These are phyloP conservation scores for Cyphomyrmex costatus DNA, from an alignment of 1,140 invertebrate species.

Conservation along the genomic window DNA sequence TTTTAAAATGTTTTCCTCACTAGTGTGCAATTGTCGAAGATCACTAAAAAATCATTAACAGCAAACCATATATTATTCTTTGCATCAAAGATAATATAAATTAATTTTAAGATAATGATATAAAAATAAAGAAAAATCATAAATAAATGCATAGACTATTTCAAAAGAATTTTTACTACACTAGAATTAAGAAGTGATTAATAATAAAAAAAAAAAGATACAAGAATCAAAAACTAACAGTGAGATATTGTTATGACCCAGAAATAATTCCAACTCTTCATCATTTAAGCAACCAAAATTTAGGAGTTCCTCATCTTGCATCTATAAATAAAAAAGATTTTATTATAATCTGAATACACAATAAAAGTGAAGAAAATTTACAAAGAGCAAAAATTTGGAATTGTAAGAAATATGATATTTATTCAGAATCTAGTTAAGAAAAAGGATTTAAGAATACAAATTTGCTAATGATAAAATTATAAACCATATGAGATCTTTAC, in stretches of 20 bases:
- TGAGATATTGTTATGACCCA: background rate
- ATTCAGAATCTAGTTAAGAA: background rate
- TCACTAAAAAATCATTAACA: background rate
- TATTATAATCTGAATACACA: background rate
- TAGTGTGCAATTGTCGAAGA: background rate
- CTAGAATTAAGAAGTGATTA: background rate
- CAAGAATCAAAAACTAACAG: background rate
- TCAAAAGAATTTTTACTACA: background rate
- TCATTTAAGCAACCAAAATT: background rate
- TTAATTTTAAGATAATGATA: background rate
- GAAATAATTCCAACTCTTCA: background rate
- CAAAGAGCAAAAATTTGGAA: background rate
- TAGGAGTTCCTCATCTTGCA: background rate
- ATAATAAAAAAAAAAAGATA: background rate
- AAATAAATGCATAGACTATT: background rate
- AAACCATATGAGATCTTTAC: background rate
- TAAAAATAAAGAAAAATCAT: background rate
- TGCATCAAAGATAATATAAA: background rate
- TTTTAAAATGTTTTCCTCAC: background rate
- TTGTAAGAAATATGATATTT: background rate
- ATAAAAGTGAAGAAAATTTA: background rate
- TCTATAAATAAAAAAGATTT: background rate
- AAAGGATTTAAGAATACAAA: background rate
- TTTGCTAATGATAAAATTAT: background rate
- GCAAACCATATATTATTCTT: background rate